Base-by-base conservation (phyloP, 2,113 vertebrate species). In the Oriolus oriolus region DNA sequence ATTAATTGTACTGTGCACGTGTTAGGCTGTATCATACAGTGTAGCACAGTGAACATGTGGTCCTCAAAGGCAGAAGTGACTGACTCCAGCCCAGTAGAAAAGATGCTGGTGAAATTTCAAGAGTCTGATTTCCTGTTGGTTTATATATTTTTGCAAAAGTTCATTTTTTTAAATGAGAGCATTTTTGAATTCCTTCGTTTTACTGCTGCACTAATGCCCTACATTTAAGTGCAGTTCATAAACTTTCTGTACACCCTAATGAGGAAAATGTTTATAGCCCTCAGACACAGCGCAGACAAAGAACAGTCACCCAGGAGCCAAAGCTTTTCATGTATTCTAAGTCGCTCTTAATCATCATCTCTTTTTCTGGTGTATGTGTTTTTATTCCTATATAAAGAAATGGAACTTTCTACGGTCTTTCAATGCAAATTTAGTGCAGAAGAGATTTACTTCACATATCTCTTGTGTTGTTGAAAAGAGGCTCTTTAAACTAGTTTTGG, bases 21-120 rank as follows among this genome's bases (percentile, higher is more conserved):
- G 17, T 50, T 50, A 22, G 54, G 37, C 59, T 89, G 30, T 61
- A 42, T 53, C 50, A 26, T 11, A 47, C 15, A 59, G 47, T 22
- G 56, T 21, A 39, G 42, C 35, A 53, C 59, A 77, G 68, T 1
- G 4, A 77, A 33, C 0, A 0, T 5, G 4, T 22, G 45, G 37
- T 61, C 31, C 54, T 50, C 30, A 59, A 75, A 71, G 68, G 47
- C 69, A 74, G 42, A 81, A 73, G 31, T 28, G 31, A 22, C 18
- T 33, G 33, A 65, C 73, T 39, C 16, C 66, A 77, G 27, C 20
- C 24, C 53, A 0, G 0, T 4, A 61, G 35, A 57, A 89, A 77
- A 80, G 37, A 49, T 27, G n/a, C 31, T 54, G 50, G 37, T 57
- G 23, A 83, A 50, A 83, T 77, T 45, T 68, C 37, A 69, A 73